These are phyloP conservation scores for Heliconius eleuchia DNA, from an alignment of 1,140 invertebrate genomes.

Conservation along the genomic window DNA sequence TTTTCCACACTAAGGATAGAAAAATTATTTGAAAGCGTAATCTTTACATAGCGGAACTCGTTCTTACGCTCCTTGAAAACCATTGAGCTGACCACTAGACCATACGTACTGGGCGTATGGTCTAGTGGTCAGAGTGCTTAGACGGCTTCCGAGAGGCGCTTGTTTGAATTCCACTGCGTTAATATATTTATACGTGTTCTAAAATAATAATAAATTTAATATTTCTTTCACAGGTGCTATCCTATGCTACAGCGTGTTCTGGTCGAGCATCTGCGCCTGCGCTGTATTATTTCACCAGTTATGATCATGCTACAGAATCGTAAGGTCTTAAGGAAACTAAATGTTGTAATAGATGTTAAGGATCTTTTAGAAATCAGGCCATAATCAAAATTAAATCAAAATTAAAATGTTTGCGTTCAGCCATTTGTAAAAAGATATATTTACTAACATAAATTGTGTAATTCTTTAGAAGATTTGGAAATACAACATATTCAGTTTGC, in stretches of 20 bases:
- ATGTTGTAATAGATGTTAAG: constrained; percentile 72
- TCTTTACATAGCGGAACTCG: too few species aligned
- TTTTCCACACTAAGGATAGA: too few species aligned
- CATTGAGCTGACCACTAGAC: too few species aligned
- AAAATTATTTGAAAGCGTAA: too few species aligned
- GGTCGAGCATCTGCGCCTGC: constrained; percentile 42
- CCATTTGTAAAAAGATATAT: too few species aligned
- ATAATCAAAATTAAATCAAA: constrained; percentile 10
- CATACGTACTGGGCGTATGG: too few species aligned
- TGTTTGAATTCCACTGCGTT: too few species aligned
- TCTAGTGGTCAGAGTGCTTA: too few species aligned
- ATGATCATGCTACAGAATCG: constrained; percentile 52
- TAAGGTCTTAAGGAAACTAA: constrained; percentile 61
- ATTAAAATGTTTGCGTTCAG: background rate
- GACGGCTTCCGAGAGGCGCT: too few species aligned
- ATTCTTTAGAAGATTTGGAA: background rate
- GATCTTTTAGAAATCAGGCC: constrained; percentile 14
- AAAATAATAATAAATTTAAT: too few species aligned
- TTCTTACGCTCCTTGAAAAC: too few species aligned
- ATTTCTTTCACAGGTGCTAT: constrained; percentile 38
- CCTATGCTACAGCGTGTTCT: constrained; percentile 28
- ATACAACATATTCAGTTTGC: background rate
- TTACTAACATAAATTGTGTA: background rate
- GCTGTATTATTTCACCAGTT: constrained; percentile 44
- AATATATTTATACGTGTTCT: too few species aligned